Evolutionary conservation across 2,888 invertebrate species (phyloP), one percentile per base, ranked within the genome.

Genomic region (Nudaria mundana): DNA sequence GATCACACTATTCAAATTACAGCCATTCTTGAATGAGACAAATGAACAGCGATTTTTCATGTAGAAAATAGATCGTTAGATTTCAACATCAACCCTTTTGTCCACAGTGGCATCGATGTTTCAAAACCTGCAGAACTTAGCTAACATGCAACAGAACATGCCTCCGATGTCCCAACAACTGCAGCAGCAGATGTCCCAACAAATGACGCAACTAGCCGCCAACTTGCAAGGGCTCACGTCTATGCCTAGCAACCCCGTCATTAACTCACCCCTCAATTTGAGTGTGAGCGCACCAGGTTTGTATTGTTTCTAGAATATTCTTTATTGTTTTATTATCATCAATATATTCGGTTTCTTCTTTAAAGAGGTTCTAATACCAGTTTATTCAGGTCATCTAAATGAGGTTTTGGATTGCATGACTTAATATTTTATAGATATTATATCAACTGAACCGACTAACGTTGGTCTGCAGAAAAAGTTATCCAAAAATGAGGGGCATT

Each of bases 221-320:
- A 95, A 94, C 82, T 91, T 95, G 44, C 95, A 95, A 84, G 95
- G 94, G 69, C 85, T 95, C 63, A 94, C 94, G 45, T 93, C 93
- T 51, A 91, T 95, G 79, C 93, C 93, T 62, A 92, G 93, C 56
- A 90, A 91, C 54, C 91, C 91, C 41, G 92, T 94, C 68, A 93
- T 94, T 83, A 94, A 95, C 81, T 94, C 95, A 42, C 95, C 95
- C 20, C 90, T 96, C 62, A 96, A 96, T 83, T 90, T 96, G 64
- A 95, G 95, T 77, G 94, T 95, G 63, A 94, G 93, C 66, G 89
- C 87, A 7, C 88, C 88, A 63, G 88, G 88, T 89, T 68, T 69
- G 68, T 37, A 30, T 10, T 23, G 5, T 23, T 15, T 24, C 15
- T 10, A 10, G 5, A 32, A 4, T 10, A 18, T 26, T 3, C 8